Conservation (phyloP, 2,888 invertebrate genomes). For the Andrena marginata region DNA sequence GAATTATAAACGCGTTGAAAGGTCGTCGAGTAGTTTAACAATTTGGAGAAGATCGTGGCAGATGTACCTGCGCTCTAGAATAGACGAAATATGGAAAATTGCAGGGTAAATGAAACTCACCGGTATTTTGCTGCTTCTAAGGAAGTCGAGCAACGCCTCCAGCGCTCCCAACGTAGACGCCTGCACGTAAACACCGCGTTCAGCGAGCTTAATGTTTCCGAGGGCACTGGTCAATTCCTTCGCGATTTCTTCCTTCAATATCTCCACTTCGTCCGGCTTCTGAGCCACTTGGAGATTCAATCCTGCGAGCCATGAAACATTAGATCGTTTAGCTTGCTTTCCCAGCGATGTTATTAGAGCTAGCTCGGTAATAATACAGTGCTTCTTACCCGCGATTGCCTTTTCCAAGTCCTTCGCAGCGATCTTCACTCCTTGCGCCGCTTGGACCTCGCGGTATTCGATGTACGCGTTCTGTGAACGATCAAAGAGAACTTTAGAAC, state of each 20-base stretch:
- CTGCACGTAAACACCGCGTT: slow-evolving; percentile 99
- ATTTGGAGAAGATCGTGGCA: no score
- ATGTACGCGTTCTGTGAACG: slow-evolving; percentile 93
- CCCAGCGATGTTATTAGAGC: no score
- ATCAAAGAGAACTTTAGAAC: background rate
- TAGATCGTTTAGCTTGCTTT: background rate
- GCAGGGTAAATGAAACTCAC: slow-evolving; percentile 87
- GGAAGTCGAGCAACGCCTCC: slow-evolving; percentile 97
- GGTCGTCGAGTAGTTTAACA: no score
- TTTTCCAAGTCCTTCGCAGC: slow-evolving; percentile 99
- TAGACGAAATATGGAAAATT: background rate
- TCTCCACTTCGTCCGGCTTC: slow-evolving; percentile 97
- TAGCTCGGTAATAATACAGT: background rate
- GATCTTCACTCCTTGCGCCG: slow-evolving; percentile 99
- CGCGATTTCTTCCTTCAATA: slow-evolving; percentile 93
- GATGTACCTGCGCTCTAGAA: background rate
- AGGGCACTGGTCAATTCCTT: slow-evolving; percentile 95
- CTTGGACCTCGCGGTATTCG: slow-evolving; percentile 97
- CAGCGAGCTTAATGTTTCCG: slow-evolving; percentile 95
- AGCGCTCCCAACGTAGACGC: slow-evolving; percentile 99
- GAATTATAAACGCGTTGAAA: no score
- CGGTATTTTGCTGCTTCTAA: slow-evolving; percentile 96
- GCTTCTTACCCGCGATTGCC: slow-evolving; percentile 91
- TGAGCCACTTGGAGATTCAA: slow-evolving; percentile 96
- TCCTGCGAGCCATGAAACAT: slow-evolving; percentile 85